phyloP scores from a whole-genome alignment of 2,888 invertebrate species.

The Caenorhabditis angaria region DNA sequence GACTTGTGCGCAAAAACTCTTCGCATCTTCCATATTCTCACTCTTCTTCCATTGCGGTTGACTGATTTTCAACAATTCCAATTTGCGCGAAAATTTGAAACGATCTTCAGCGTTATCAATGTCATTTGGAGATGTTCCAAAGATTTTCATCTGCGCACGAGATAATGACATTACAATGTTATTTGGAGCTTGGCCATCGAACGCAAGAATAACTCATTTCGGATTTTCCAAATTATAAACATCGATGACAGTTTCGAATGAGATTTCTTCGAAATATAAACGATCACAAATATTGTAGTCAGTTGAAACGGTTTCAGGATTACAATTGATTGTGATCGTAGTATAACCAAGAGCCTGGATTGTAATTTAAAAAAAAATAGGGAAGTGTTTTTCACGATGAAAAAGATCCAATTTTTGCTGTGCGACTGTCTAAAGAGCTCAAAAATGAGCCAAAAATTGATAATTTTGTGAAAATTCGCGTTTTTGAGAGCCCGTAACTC shows the following conservation, averaged over 20 bases:
- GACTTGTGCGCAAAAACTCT: slow-evolving; percentile 79
- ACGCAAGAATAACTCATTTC: slow-evolving; percentile 91
- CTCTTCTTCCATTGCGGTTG: slow-evolving; percentile 97
- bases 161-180: slow-evolving; percentile 99
- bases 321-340: slow-evolving; percentile 98
- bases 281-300: slow-evolving; percentile 99
- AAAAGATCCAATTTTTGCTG: no score
- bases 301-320: slow-evolving; percentile 97
- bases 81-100: slow-evolving; percentile 96
- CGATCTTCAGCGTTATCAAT: slow-evolving; percentile 98
- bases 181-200: slow-evolving; percentile 98
- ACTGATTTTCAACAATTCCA: slow-evolving; percentile 87
- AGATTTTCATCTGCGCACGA: slow-evolving; percentile 77
- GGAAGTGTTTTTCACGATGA: no score
- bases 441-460: no score
- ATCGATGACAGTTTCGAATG: slow-evolving; percentile 73
- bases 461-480: no score
- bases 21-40: slow-evolving; percentile 81
- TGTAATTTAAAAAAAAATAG: no score
- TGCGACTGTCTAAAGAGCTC: no score
- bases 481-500: no score
- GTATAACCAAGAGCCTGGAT: slow-evolving; percentile 76
- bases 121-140: slow-evolving; percentile 94
- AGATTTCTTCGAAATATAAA: slow-evolving; percentile 98
- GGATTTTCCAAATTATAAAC: slow-evolving; percentile 91